Conservation (phyloP, 2,888 invertebrate species). For the Graphium colonna region DNA sequence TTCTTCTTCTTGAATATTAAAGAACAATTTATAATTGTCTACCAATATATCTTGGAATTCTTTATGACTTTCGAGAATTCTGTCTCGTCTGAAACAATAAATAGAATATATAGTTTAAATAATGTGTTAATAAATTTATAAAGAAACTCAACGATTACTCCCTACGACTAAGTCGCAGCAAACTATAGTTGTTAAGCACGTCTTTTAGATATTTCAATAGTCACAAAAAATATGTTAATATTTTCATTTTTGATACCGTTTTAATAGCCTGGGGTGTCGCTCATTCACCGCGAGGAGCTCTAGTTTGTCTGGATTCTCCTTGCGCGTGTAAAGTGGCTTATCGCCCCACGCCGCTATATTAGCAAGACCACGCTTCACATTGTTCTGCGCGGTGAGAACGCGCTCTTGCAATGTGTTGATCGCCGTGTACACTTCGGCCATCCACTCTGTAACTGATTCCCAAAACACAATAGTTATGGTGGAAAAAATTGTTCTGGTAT, state of each 20-base stretch:
- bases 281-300: constrained; percentile 80
- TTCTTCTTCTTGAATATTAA: constrained; percentile 79
- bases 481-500: no score
- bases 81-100: constrained; percentile 47
- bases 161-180: no score
- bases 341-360: constrained; percentile 86
- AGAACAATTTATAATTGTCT: constrained; percentile 85
- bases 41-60: constrained; percentile 80
- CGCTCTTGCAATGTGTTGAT: constrained; percentile 87
- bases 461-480: no score
- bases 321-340: constrained; percentile 89
- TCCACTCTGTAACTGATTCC: constrained; percentile 83
- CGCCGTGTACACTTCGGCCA: constrained; percentile 83
- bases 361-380: constrained; percentile 78
- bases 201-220: no score
- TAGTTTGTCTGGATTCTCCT: constrained; percentile 62
- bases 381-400: constrained; percentile 83
- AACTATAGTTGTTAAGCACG: no score
- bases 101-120: not conserved
- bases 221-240: no score
- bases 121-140: not conserved
- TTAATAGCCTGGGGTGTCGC: constrained; percentile 71
- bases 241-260: no score
- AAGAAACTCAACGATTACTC: no score
- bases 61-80: constrained; percentile 70